phyloP scores from a whole-genome alignment of 1,140 invertebrate species.

The Pseudachorutes palmiensis region DNA sequence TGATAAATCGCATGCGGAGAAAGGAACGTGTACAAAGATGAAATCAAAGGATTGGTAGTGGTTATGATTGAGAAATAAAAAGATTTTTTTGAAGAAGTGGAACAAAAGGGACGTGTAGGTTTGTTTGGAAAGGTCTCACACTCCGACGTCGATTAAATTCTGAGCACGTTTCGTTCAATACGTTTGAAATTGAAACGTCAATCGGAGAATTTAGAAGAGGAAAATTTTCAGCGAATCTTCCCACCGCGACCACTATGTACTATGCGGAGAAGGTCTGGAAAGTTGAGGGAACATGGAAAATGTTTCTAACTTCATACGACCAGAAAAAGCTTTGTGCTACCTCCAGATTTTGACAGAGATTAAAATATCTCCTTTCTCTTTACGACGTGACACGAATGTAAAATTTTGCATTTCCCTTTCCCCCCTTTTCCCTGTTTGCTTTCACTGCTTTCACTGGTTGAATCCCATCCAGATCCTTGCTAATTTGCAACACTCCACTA shows the following conservation, averaged over 20 bases:
- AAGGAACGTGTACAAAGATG: too few species aligned
- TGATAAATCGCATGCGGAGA: too few species aligned
- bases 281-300: neutral
- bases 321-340: neutral
- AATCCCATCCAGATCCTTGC: neutral
- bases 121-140: neutral
- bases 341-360: conserved; percentile 19
- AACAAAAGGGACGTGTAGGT: neutral
- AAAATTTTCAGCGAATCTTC: neutral
- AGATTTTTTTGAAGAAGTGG: neutral
- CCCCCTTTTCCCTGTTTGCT: neutral
- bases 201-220: conserved; percentile 9
- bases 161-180: conserved; percentile 16
- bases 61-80: neutral
- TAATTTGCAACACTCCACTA: neutral
- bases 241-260: too few species aligned
- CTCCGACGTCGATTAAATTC: conserved; percentile 4
- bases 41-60: neutral
- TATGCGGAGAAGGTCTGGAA: too few species aligned
- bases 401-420: neutral
- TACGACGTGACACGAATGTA: conserved; percentile 3
- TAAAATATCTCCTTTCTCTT: conserved; percentile 19
- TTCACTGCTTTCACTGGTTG: neutral
- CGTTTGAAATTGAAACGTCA: conserved; percentile 23
- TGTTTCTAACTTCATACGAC: neutral